Evolutionary conservation across 2,113 vertebrate species (phyloP), one percentile per base, ranked within the genome.

Genomic region (Genyomyrus donnyi): DNA sequence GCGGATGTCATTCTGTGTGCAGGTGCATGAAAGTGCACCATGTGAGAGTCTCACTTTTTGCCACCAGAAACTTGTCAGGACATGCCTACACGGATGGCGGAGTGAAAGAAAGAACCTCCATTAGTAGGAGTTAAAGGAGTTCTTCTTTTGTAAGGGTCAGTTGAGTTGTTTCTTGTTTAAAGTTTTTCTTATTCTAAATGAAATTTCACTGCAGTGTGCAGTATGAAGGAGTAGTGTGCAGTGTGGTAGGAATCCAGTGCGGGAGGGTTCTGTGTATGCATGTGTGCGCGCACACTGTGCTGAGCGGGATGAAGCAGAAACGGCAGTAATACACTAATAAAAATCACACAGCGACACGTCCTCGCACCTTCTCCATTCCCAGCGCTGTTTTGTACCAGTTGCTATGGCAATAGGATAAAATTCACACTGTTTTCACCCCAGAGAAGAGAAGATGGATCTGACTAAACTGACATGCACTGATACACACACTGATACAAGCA

Each of bases 321-420:
- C 74, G 19, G 88, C 35, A 42, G 88, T 89, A 89, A 94, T 93
- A 93, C 93, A 92, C 95, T 95, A 95, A 95, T 95, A 95, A 93
- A 95, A 96, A 95, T 94, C 94, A 95, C 93, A 94, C 95, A 94
- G 93, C 90, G 91, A 95, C 95, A 94, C 95, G 93, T 95, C 94
- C 95, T 96, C 95, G 94, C 95, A 95, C 95, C 94, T 96, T 96
- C 93, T 93, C 95, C 93, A 94, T 95, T 93, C 93, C 91, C 90
- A 93, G 93, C 62, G 91, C 91, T 91, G 56, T 93, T 94, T 96
- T 91, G 92, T 93, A 95, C 93, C 92, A 93, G 94, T 96, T 95
- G 92, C 95, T 94, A 96, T 95, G 95, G 95, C 90, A 89, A 96
- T 94, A 92, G 94, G 95, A 95, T 95, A 95, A 96, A 95, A 95